These are phyloP conservation scores for Spinibarbus caldwelli DNA, from an alignment of 2,797 vertebrate species.

Conservation along the genomic window DNA sequence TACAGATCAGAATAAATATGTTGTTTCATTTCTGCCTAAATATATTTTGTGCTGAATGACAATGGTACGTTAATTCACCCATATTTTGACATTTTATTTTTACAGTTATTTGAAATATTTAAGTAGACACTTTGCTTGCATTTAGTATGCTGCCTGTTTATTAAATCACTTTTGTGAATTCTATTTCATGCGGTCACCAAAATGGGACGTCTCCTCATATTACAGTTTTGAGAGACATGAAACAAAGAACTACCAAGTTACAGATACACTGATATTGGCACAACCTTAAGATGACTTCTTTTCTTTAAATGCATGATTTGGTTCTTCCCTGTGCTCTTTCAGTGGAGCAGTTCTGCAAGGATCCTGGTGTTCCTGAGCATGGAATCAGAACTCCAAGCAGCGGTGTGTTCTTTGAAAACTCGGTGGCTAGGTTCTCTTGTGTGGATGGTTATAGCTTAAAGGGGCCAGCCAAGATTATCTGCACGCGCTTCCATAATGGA, in stretches of 20 bases:
- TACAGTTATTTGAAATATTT: too few species aligned
- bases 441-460: conserved; percentile 83
- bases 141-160: not conserved
- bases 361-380: conserved; percentile 81
- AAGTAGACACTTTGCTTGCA: not conserved
- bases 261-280: not conserved
- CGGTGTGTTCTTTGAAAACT: conserved; percentile 80
- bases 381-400: conserved; percentile 79
- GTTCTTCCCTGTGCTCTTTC: conserved; percentile 59
- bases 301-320: not conserved
- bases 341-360: conserved; percentile 79
- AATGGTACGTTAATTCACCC: too few species aligned
- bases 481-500: conserved; percentile 79
- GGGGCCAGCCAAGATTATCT: conserved; percentile 82
- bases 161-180: not conserved
- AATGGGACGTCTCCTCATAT: not conserved
- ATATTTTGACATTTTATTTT: too few species aligned
- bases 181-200: not conserved
- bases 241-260: not conserved
- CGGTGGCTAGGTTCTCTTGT: conserved; percentile 82
- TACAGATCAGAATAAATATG: too few species aligned
- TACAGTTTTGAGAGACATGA: not conserved
- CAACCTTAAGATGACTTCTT: not conserved
- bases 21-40: too few species aligned
- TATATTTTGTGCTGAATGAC: too few species aligned